phyloP scores from a whole-genome alignment of 1,140 invertebrate species.

The Brachionus rubens region DNA sequence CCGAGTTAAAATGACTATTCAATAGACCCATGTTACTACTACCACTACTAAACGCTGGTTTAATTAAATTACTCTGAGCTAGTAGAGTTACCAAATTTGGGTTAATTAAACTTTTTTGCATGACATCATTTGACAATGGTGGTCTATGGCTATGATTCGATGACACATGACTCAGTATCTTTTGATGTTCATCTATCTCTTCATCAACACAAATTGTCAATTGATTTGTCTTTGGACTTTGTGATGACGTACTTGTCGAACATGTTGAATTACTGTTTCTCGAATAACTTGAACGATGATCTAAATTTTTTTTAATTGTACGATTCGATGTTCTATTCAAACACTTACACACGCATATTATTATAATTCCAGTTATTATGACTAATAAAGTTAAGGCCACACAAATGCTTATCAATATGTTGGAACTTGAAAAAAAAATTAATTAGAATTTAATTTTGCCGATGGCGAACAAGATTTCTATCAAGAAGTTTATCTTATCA shows the following conservation, averaged over 20 bases:
- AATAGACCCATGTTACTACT: slow-evolving; percentile 15
- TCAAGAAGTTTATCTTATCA: slow-evolving; percentile 43
- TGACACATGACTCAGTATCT: slow-evolving; percentile 31
- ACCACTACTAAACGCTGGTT: slow-evolving; percentile 36
- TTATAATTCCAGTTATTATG: not conserved
- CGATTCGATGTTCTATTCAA: not conserved
- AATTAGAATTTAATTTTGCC: not conserved
- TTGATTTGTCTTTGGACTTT: slow-evolving; percentile 41
- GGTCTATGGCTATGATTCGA: not conserved
- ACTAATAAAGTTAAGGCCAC: slow-evolving; percentile 14
- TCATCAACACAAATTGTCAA: slow-evolving; percentile 34
- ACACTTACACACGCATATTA: slow-evolving; percentile 34
- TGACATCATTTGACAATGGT: not conserved
- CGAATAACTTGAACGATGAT: not conserved
- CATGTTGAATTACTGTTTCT: slow-evolving; percentile 25
- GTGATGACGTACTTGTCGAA: not conserved
- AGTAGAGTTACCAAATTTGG: slow-evolving; percentile 3
- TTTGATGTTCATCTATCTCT: slow-evolving; percentile 21
- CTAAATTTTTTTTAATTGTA: slow-evolving; percentile 16
- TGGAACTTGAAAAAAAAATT: slow-evolving; percentile 27
- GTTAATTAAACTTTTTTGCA: slow-evolving; percentile 36
- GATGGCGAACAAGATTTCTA: not conserved
- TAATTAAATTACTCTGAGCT: slow-evolving; percentile 1
- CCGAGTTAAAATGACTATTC: slow-evolving; percentile 3
- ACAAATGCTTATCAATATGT: slow-evolving; percentile 27